A percentile compares a stretch with the other conserved stretches of the same genome.
These are phyloP conservation scores for Sinocyclocheilus rhinocerous DNA, from an alignment of 2,113 vertebrate genomes.

Conservation along the genomic window DNA sequence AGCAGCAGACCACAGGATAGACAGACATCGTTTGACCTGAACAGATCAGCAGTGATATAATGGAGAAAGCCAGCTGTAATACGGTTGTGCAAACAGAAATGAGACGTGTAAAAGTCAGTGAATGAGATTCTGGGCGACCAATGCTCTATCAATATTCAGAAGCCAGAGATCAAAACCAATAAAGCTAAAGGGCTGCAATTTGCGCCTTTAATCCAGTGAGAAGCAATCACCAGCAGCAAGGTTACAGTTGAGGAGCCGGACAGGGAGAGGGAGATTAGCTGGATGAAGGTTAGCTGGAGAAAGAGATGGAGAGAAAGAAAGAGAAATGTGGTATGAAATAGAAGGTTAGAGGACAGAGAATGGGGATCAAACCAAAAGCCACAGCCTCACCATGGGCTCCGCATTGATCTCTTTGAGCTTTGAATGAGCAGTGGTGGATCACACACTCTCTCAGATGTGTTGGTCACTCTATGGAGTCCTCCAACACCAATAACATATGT, in stretches of 20 bases:
- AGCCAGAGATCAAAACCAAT: slow-evolving; percentile 5
- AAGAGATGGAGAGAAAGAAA: not conserved
- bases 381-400: slow-evolving; percentile 3
- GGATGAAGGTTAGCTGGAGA: not conserved
- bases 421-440: slow-evolving; percentile 16
- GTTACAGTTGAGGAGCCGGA: not conserved
- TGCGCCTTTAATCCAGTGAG: not conserved
- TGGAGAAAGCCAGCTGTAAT: not conserved
- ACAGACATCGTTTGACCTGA: not conserved
- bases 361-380: not conserved
- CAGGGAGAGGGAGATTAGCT: not conserved
- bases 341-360: slow-evolving; percentile 12
- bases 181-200: slow-evolving; percentile 17
- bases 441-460: slow-evolving; percentile 32
- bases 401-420: slow-evolving; percentile 32
- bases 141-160: slow-evolving; percentile 8
- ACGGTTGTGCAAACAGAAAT: not conserved
- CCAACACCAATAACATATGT: not conserved
- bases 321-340: not conserved
- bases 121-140: slow-evolving; percentile 10
- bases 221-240: slow-evolving; percentile 14
- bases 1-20: not conserved
- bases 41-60: slow-evolving; percentile 4
- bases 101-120: not conserved
- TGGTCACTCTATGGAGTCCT: slow-evolving; percentile 2